Base-by-base conservation (phyloP, 23 tunicate species). In the Trididemnum clinides region DNA sequence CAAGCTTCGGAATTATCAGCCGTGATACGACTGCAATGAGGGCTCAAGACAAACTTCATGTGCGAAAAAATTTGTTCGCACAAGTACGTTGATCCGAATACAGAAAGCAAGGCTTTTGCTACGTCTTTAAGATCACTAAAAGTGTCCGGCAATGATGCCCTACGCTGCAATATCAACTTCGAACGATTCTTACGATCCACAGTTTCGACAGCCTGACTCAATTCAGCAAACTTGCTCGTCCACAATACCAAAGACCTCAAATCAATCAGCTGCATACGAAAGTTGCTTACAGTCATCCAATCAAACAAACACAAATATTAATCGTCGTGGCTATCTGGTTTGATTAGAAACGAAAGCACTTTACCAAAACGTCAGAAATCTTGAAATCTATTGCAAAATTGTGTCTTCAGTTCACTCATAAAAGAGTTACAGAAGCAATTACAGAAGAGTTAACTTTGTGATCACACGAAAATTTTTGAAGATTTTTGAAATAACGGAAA, bases 91-190 rank as follows among this genome's bases (percentile, higher is more conserved):
- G 73, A 85, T 85, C 84, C 89, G 81, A 79, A 85, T 79, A 74
- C 89, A 76, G 89, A 85, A 28, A 85, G 62, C 84, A 85, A 85
- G 81, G 89, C 84, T 78, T 34, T 85, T 85, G 73, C 51, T 85
- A 76, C 81, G 74, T 85, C 81, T 33, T 85, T 58, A 30, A 79
- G 89, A 80, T 85, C 44, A 59, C 64, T 73, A 76, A 77, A 85
- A 80, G 82, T 57, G 27, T 77, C 84, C 74, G 90, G 90, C 85
- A 86, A 86, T 84, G 90, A 86, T 81, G 86, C 86, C 90, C 85
- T 64, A 37, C 90, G 64, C 34, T 75, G 30, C 78, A 65, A 86
- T 84, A 78, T 78, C 73, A 59, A 84, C 62, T 37, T 77, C 22
- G 86, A 10, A 49, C 28, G 86, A 34, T 86, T 80, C 37, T 81